Base-by-base conservation (phyloP, 2,888 invertebrate genomes). In the Ephialtes manifestator region DNA sequence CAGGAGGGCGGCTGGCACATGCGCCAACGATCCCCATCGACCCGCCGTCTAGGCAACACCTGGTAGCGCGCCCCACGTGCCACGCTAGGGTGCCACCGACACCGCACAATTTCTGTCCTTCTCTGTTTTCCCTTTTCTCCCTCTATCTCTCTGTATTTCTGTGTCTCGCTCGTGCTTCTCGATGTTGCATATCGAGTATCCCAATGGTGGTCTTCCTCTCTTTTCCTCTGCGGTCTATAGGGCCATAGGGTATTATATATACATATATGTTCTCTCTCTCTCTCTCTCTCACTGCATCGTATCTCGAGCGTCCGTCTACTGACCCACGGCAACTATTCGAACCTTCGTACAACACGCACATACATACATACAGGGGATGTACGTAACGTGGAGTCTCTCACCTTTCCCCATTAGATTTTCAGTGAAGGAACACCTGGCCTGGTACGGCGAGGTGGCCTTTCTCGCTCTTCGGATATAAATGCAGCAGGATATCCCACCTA, bases 41-140 rank as follows among this genome's bases (percentile, higher is more conserved):
- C 89, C 91, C 90, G 87, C 87, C 83, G 89, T 88, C 89, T 88
- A 89, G 90, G 90, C 90, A 92, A 92, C 92, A 92, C 92, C 91
- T 92, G 91, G 92, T 89, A 89, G 89, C 88, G 83, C 71, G 65
- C 79, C 90, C 90, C 92, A 92, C 91, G 90, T 92, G 92, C 91
- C 92, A 89, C 90, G 89, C 86, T 89, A 86, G 90, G 89, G 89
- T 89, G 89, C 89, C 90, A 89, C 90, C 89, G 87, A 88, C 90
- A 89, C 89, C 87, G 88, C 86, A 77, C 87, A 53, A 86, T 81
- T 67, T 85, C 83, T 84, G 83, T 85, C 76, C 53, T 55, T 35
- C 75, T 20, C 39, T 39, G 10, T 39, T 8, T 39, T 10, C 39
- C 39, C 10, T 39, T 39, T 48, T 75, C 51, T 55, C 53, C 0